Evolutionary conservation across 2,888 invertebrate genomes (phyloP).

Genomic region (Lymantria dispar): DNA sequence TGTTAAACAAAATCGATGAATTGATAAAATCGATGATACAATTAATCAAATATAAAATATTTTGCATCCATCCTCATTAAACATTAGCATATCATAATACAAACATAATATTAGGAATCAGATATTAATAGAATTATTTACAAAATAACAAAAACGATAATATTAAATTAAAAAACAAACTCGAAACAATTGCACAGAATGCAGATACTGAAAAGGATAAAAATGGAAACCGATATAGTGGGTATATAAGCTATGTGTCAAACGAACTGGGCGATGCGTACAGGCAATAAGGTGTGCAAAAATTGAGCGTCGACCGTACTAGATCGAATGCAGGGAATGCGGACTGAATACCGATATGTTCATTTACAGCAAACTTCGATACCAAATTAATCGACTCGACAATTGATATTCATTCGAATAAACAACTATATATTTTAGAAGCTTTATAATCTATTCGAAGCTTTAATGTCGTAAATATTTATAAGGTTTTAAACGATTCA

Average conservation of each 20-base stretch:
- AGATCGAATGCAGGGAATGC: conserved; percentile 62
- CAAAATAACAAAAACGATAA: conserved; percentile 30
- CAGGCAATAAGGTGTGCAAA: conserved; percentile 76
- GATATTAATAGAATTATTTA: conserved; percentile 13
- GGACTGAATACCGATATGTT: conserved; percentile 59
- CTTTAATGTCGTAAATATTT: conserved; percentile 9
- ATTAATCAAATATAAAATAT: conserved; percentile 11
- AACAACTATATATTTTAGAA: neutral
- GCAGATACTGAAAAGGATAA: conserved; percentile 38
- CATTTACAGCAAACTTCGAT: conserved; percentile 39
- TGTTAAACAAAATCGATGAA: conserved; percentile 28
- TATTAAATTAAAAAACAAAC: conserved; percentile 32
- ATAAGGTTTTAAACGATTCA: conserved; percentile 15
- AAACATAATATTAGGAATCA: neutral
- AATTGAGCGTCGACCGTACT: conserved; percentile 56
- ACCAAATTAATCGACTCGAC: conserved; percentile 33
- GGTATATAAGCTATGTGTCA: conserved; percentile 58
- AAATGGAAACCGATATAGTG: conserved; percentile 36
- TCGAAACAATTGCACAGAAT: conserved; percentile 45
- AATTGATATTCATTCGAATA: conserved; percentile 2
- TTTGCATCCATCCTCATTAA: conserved; percentile 6
- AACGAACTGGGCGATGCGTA: conserved; percentile 55
- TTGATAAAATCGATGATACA: conserved; percentile 17
- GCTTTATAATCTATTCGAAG: neutral
- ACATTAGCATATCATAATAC: conserved; percentile 15